phyloP scores from a whole-genome alignment of 37 sponge, comb jelly and placozoan genomes.

The Spongia lamella region DNA sequence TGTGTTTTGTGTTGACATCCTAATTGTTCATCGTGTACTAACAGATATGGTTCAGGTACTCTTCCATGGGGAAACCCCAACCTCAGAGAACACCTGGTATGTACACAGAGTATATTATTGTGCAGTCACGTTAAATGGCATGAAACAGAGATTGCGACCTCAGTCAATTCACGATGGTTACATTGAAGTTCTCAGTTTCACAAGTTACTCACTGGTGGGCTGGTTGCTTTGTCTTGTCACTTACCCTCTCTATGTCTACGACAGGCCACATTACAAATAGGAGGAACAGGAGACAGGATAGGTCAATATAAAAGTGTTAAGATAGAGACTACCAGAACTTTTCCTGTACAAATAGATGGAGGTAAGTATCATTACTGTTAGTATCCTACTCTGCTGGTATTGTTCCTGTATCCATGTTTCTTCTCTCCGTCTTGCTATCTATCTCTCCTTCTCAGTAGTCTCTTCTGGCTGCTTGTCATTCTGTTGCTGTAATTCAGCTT shows the following conservation, averaged over 20 bases:
- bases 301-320: conserved; percentile 75
- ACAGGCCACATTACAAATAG: conserved; percentile 64
- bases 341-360: conserved; percentile 87
- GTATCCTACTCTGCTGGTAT: not conserved
- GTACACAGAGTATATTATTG: not conserved
- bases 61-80: conserved; percentile 87
- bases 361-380: conserved; percentile 36
- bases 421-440: not conserved
- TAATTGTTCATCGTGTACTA: too few relatives aligned
- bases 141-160: too few relatives aligned
- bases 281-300: conserved; percentile 81
- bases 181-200: too few relatives aligned
- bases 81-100: conserved; percentile 23
- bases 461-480: too few relatives aligned
- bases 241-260: too few relatives aligned
- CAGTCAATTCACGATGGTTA: too few relatives aligned
- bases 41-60: conserved; percentile 73
- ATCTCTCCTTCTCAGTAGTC: too few relatives aligned
- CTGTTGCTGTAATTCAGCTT: too few relatives aligned
- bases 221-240: too few relatives aligned
- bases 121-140: too few relatives aligned
- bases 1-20: too few relatives aligned
- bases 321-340: conserved; percentile 37
- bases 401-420: not conserved
- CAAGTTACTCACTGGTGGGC: too few relatives aligned